Evolutionary conservation across 2,113 vertebrate genomes (phyloP), one percentile per base, ranked within the genome.

Genomic region (Ochotona princeps): DNA sequence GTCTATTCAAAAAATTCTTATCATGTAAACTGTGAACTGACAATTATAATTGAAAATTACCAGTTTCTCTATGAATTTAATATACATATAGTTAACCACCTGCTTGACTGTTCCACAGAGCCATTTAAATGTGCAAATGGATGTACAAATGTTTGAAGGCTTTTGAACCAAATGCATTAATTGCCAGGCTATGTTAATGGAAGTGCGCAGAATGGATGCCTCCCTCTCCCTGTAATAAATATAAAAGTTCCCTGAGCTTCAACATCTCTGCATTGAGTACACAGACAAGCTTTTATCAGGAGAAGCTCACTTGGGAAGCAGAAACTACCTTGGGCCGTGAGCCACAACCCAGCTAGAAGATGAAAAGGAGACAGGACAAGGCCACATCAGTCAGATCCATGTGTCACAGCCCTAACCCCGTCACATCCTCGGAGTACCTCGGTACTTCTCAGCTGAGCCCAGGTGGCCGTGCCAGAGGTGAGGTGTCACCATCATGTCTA

Each of bases 71-170:
- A 94, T 97, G 95, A 97, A 96, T 96, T 97, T 97, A 97, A 96
- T 96, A 96, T 97, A 96, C 96, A 97, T 97, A 96, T 97, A 97
- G 97, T 97, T 97, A 97, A 97, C 97, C 97, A 97, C 96, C 97
- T 97, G 97, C 96, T 94, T 97, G 93, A 90, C 96, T 95, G 96
- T 95, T 95, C 69, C 15, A 66, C 60, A 67, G 97, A 96, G 94
- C 94, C 67, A 95, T 97, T 97, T 96, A 86, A 93, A 95, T 10
- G 96, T 97, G 94, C 75, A 97, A 97, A 97, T 96, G 93, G 94
- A 65, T 96, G 83, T 97, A 95, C 87, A 88, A 96, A 97, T 96
- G 97, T 97, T 96, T 95, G 88, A 95, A 96, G 95, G 94, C 94
- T 97, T 97, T 96, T 96, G 96, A 96, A 97, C 97, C 96, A 96